phyloP scores from a whole-genome alignment of 35 echinoderm and acorn worm species.

The Ophiothrix spiculata region DNA sequence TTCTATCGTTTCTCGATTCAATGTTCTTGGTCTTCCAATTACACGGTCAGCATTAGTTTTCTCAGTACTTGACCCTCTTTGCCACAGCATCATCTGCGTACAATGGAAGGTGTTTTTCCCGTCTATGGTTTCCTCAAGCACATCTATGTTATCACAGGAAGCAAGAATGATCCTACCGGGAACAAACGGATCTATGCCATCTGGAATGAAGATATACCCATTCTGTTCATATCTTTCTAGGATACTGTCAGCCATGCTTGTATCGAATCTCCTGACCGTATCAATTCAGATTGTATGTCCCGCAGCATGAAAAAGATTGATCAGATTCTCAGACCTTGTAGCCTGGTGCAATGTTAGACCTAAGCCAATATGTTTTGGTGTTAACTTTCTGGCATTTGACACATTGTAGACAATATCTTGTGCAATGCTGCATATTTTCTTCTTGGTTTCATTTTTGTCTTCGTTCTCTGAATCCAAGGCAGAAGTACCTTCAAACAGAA shows the following conservation, averaged over 20 bases:
- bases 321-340: not conserved
- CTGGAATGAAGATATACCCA: conserved; percentile 25
- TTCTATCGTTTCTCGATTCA: not conserved
- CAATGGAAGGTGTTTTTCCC: conserved; percentile 48
- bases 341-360: not conserved
- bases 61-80: conserved; percentile 3
- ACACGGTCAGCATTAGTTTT: not conserved
- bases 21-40: conserved; percentile 15
- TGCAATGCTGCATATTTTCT: conserved; percentile 16
- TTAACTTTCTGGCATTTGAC: not conserved
- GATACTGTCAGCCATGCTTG: conserved; percentile 14
- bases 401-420: conserved; percentile 18
- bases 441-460: not conserved
- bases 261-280: conserved; percentile 2
- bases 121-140: conserved; percentile 41
- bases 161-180: conserved; percentile 17
- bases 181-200: not conserved
- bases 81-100: conserved; percentile 46
- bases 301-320: not conserved
- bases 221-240: conserved; percentile 21
- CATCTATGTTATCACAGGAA: conserved; percentile 41
- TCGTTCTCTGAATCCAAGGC: not conserved
- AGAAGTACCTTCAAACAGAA: not conserved
- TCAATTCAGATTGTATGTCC: not conserved
- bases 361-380: conserved; percentile 17